A percentile compares a stretch with the other conserved stretches of the same genome.
These are phyloP conservation scores for Drosophila persimilis DNA, from an alignment of 1,140 invertebrate species.

Conservation along the genomic window DNA sequence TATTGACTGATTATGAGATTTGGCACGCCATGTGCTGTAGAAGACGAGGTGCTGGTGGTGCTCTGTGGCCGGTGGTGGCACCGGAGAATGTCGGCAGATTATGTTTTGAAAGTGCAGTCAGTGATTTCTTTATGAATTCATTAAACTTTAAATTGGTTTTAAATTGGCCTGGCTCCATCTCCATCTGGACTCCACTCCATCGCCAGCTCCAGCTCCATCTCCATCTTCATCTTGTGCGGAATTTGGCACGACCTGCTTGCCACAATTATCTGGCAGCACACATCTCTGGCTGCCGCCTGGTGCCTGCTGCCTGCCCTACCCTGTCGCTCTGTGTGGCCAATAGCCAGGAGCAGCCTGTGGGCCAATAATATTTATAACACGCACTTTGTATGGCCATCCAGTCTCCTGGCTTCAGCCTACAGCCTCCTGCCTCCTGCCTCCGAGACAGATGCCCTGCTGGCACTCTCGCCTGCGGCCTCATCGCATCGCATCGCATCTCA, in stretches of 20 bases:
- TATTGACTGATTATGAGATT: slow-evolving; percentile 82
- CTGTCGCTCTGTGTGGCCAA: slow-evolving; percentile 59
- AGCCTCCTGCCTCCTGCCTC: slow-evolving; percentile 44
- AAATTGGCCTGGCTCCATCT: slow-evolving; percentile 65
- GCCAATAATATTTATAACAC: slow-evolving; percentile 81
- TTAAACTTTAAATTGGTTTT: slow-evolving; percentile 82
- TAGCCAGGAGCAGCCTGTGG: slow-evolving; percentile 63
- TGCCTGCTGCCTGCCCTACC: slow-evolving; percentile 30
- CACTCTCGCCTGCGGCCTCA: slow-evolving; percentile 40
- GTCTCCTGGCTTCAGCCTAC: not conserved
- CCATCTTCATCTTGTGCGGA: slow-evolving; percentile 46
- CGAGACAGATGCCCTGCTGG: slow-evolving; percentile 34
- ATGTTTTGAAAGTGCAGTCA: slow-evolving; percentile 80
- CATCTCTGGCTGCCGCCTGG: slow-evolving; percentile 51
- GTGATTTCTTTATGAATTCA: slow-evolving; percentile 81
- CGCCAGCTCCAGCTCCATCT: slow-evolving; percentile 17
- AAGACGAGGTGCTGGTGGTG: too few species aligned
- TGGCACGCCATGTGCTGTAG: slow-evolving; percentile 69
- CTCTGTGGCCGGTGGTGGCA: not conserved
- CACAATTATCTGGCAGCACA: slow-evolving; percentile 72
- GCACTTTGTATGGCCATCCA: slow-evolving; percentile 64
- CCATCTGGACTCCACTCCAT: slow-evolving; percentile 15
- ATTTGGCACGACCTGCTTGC: slow-evolving; percentile 77
- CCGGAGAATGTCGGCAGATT: slow-evolving; percentile 69
- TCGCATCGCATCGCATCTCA: slow-evolving; percentile 35